Evolutionary conservation across 2,888 invertebrate genomes (phyloP), one percentile per base, ranked within the genome.

Genomic region (Apotomis turbidana): DNA sequence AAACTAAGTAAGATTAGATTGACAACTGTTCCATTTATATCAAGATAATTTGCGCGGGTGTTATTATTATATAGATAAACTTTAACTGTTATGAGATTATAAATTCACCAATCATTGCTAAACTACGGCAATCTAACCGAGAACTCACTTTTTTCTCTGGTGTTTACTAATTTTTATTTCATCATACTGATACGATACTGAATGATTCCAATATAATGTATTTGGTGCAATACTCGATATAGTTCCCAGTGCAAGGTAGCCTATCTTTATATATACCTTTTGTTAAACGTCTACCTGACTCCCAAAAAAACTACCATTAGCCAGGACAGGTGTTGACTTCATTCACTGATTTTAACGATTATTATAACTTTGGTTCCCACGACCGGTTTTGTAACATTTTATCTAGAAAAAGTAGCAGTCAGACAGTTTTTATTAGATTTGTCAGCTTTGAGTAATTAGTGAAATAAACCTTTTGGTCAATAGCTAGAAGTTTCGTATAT

Each of bases 321-420:
- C 75, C 77, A 79, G 85, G 85, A 87, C 87, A 89, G 89, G 89
- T 89, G 90, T 84, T 82, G 83, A 85, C 83, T 75, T 74, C 80
- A 82, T 84, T 84, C 83, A 84, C 77, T 78, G 78, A 78, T 79
- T 78, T 78, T 78, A 79, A 79, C 73, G 60, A 76, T 74, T 58
- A 58, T 61, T 68, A 79, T 79, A 80, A 83, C 79, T 78, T 81
- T 74, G 77, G 82, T 91, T 90, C 91, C 87, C 91, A 92, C 91
- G 90, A 74, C 66, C 44, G 38, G 58, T 68, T 58, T 63, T 44
- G 44, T 64, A 54, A 54, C 63, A 54, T 54, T 54, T 63, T n/a
- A 12, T 38, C 54, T 41, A 63, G 57, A 63, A 63, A 63, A 54
- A 54, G 54, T 63, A 52, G 15, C n/a, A 36, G 46, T 46, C 15